Evolutionary conservation across 2,797 vertebrate genomes (phyloP).

Genomic region (Perodicticus potto): DNA sequence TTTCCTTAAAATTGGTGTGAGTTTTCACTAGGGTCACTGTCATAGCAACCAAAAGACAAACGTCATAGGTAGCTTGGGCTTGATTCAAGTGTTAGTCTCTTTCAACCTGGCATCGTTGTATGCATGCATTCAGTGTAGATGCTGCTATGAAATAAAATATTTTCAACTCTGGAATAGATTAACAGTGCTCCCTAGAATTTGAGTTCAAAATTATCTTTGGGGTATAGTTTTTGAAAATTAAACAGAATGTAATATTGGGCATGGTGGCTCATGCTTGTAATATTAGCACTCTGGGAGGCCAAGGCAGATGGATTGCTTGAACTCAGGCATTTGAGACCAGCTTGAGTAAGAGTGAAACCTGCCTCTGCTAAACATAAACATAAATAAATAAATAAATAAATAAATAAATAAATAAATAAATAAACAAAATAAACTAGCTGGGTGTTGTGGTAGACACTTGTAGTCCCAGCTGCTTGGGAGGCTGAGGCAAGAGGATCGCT

Average conservation of each 20-base stretch:
- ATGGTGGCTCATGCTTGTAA: too few species aligned
- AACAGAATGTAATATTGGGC: neutral
- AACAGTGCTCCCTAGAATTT: neutral
- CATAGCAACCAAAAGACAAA: neutral
- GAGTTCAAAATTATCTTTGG: neutral
- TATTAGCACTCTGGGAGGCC: too few species aligned
- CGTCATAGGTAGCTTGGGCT: neutral
- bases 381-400: too few species aligned
- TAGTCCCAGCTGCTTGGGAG: too few species aligned
- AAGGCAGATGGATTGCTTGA: too few species aligned
- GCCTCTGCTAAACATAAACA: too few species aligned
- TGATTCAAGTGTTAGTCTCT: neutral
- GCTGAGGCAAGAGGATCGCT: neutral
- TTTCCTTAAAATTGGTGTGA: constrained; percentile 29
- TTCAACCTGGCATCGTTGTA: neutral
- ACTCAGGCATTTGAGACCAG: too few species aligned
- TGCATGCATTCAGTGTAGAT: neutral
- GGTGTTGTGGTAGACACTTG: too few species aligned
- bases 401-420: too few species aligned
- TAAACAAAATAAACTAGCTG: too few species aligned
- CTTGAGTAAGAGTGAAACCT: too few species aligned
- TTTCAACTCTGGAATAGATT: neutral
- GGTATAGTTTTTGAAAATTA: neutral
- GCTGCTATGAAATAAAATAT: neutral
- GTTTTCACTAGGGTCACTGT: neutral